phyloP scores from a whole-genome alignment of 2,888 invertebrate species.

The Suillia variegata region DNA sequence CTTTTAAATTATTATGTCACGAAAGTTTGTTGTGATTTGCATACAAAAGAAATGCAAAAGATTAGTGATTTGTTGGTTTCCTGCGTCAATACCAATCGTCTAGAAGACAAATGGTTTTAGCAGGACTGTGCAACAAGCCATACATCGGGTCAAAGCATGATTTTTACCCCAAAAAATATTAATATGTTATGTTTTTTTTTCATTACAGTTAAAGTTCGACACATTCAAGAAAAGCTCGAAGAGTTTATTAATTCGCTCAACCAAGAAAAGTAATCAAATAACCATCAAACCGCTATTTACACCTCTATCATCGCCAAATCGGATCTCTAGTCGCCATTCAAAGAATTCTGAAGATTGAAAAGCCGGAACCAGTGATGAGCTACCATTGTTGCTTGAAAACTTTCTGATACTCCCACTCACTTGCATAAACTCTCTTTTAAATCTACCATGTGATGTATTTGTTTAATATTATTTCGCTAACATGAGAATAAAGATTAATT shows the following conservation, averaged over 20 bases:
- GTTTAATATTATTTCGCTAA: slow-evolving; percentile 14
- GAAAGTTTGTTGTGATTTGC: too few relatives aligned
- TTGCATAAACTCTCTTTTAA: neutral
- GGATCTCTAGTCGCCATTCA: neutral
- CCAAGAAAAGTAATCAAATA: slow-evolving; percentile 92
- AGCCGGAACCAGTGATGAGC: too few relatives aligned
- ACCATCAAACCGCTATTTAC: too few relatives aligned
- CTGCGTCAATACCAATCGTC: too few relatives aligned
- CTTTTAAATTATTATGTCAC: slow-evolving; percentile 2
- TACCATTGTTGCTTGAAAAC: too few relatives aligned
- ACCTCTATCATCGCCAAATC: neutral
- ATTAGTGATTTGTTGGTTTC: too few relatives aligned
- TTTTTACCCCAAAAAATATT: neutral
- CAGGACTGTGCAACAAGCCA: too few relatives aligned
- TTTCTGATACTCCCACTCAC: neutral
- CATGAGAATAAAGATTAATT: slow-evolving; percentile 10
- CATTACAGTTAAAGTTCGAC: slow-evolving; percentile 83
- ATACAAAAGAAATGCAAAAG: too few relatives aligned
- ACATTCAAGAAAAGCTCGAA: slow-evolving; percentile 97
- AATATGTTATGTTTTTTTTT: too few relatives aligned
- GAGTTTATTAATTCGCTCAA: slow-evolving; percentile 97
- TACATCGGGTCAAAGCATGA: too few relatives aligned
- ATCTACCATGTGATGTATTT: slow-evolving; percentile 18
- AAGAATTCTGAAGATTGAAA: too few relatives aligned
- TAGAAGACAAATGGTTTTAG: too few relatives aligned